These are phyloP conservation scores for Mechanitis messenoides DNA, from an alignment of 2,888 invertebrate genomes.

Conservation along the genomic window DNA sequence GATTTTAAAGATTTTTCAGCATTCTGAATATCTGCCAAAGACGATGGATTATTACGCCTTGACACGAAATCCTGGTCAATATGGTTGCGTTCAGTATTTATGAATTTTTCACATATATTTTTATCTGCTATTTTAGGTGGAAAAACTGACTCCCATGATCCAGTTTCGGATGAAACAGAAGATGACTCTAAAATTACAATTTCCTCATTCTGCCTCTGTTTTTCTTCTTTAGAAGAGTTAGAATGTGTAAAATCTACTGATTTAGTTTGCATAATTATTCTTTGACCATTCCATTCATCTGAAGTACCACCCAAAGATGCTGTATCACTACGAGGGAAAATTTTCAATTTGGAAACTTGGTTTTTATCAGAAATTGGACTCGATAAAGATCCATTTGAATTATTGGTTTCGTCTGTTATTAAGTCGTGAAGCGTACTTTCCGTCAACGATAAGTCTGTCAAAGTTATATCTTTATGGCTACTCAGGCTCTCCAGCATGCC, in stretches of 20 bases:
- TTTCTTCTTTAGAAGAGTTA: slow-evolving; percentile 73
- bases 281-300: slow-evolving; percentile 32
- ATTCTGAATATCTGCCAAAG: slow-evolving; percentile 9
- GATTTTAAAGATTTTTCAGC: slow-evolving; percentile 47
- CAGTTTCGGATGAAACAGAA: slow-evolving; percentile 79
- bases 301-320: slow-evolving; percentile 33
- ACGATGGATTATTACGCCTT: slow-evolving; percentile 5
- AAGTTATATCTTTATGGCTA: slow-evolving; percentile 58
- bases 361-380: slow-evolving; percentile 40
- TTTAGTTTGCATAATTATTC: slow-evolving; percentile 31
- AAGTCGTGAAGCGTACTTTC: slow-evolving; percentile 64
- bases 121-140: slow-evolving; percentile 62
- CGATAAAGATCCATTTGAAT: slow-evolving; percentile 40
- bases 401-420: slow-evolving; percentile 49
- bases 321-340: slow-evolving; percentile 26
- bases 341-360: slow-evolving; percentile 34
- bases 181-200: slow-evolving; percentile 79
- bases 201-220: slow-evolving; percentile 79
- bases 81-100: slow-evolving; percentile 54
- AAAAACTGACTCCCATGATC: slow-evolving; percentile 80
- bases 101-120: slow-evolving; percentile 63
- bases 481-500: slow-evolving; percentile 56
- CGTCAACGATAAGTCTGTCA: slow-evolving; percentile 59
- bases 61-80: slow-evolving; percentile 30
- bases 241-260: slow-evolving; percentile 38